Evolutionary conservation across 1,140 invertebrate genomes (phyloP), one percentile per base, ranked within the genome.

Genomic region (Caenorhabditis latens): DNA sequence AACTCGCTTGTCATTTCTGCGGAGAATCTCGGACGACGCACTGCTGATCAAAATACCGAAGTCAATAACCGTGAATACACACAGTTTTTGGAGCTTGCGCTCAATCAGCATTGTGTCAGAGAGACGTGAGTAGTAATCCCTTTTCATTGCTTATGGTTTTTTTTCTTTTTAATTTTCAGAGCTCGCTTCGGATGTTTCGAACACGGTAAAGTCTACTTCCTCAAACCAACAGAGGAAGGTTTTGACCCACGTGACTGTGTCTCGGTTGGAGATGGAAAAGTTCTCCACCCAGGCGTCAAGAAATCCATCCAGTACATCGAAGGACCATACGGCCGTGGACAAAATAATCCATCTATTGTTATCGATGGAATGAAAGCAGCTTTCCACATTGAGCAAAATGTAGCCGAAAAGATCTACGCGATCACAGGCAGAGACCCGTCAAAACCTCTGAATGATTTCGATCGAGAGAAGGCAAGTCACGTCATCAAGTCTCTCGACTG

Each of bases 331-430:
- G 88, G 88, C 13, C 82, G 86, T 24, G 87, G 82, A 24, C 48
- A 88, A 11, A 71, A 61, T 63, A 87, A 89, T 43, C 75, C 88
- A 24, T 61, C 87, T 19, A n/a, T 89, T 16, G 83, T 89, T 0
- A 86, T 89, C 40, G 88, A 89, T 63, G 82, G 79, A 40, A 89
- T 67, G 87, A 89, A 89, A 48, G 88, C 88, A 46, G 88, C 86
- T 2, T 89, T 89, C 82, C 88, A 89, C 83, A 61, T 40, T 11
- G 53, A 55, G 9, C 50, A 84, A 46, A 46, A 32, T 42, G 65
- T 88, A 0, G 4, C 57, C 19, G 19, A 86, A 32, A 88, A 86
- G 48, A 7, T 71, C 9, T 14, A 42, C 14, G 46, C 21, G 9
- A 88, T 88, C 24, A 32, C 61, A 8, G 55, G 55, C 7, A 42